These are phyloP conservation scores for Atta colombica DNA, from an alignment of 1,140 invertebrate species.

Conservation along the genomic window DNA sequence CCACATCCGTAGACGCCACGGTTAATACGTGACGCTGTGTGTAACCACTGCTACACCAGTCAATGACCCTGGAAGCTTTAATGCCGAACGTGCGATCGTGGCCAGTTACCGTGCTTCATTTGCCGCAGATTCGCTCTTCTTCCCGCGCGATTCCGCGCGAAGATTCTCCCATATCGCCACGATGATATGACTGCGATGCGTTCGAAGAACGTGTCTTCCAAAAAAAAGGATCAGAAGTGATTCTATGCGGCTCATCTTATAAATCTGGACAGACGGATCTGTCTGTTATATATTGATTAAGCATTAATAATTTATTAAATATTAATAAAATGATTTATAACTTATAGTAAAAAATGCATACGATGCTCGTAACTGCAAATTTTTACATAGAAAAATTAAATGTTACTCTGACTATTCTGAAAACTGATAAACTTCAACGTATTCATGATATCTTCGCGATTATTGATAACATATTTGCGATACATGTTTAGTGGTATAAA, in stretches of 20 bases:
- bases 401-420: neutral
- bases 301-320: neutral
- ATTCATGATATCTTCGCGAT: neutral
- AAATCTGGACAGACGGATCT: neutral
- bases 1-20: constrained; percentile 55
- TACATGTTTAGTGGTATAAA: no score
- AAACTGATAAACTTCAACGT: neutral
- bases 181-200: neutral
- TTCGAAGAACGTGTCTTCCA: neutral
- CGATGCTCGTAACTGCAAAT: neutral
- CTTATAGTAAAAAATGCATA: neutral
- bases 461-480: neutral
- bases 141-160: constrained; percentile 15
- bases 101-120: constrained; percentile 51
- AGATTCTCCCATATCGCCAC: neutral
- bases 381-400: neutral
- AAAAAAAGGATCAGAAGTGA: neutral
- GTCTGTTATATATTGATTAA: neutral
- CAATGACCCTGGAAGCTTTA: constrained; percentile 78
- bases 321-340: neutral
- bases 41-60: constrained; percentile 75
- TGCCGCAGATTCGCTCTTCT: constrained; percentile 37
- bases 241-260: neutral
- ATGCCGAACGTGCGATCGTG: constrained; percentile 67
- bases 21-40: constrained; percentile 70